phyloP scores from a whole-genome alignment of 2,113 vertebrate genomes.

The Canis aureus region DNA sequence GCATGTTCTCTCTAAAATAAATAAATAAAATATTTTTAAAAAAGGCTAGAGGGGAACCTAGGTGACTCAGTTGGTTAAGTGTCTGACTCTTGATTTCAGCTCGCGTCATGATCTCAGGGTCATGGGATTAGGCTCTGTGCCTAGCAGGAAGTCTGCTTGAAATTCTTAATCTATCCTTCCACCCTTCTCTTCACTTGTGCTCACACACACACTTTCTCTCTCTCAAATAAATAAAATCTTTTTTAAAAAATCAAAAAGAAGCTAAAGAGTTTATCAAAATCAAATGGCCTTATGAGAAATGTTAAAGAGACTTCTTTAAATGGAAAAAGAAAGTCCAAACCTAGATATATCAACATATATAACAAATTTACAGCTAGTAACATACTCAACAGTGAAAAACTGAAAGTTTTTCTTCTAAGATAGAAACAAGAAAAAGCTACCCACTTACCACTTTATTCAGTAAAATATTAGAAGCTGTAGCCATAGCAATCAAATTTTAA shows the following conservation, averaged over 20 bases:
- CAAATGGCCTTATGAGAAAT: too few relatives aligned
- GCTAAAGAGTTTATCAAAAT: background rate
- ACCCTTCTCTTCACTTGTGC: background rate
- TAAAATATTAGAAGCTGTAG: too few relatives aligned
- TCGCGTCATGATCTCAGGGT: background rate
- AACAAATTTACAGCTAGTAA: too few relatives aligned
- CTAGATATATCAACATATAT: too few relatives aligned
- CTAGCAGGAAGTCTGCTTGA: background rate
- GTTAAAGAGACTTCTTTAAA: too few relatives aligned
- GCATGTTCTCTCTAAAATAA: background rate
- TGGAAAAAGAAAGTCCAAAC: too few relatives aligned
- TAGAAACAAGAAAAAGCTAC: too few relatives aligned
- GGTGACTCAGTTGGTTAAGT: background rate
- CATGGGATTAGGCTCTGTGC: background rate
- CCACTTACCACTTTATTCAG: too few relatives aligned
- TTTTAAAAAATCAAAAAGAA: background rate
- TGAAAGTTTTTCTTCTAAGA: too few relatives aligned
- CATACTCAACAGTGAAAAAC: too few relatives aligned
- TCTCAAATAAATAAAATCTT: background rate
- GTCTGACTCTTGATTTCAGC: background rate
- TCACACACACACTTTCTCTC: background rate
- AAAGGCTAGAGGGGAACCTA: background rate
- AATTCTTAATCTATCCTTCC: background rate
- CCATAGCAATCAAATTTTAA: too few relatives aligned
- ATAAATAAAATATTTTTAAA: background rate